Conservation (phyloP, 2,113 vertebrate genomes). For the Cheirogaleus medius region DNA sequence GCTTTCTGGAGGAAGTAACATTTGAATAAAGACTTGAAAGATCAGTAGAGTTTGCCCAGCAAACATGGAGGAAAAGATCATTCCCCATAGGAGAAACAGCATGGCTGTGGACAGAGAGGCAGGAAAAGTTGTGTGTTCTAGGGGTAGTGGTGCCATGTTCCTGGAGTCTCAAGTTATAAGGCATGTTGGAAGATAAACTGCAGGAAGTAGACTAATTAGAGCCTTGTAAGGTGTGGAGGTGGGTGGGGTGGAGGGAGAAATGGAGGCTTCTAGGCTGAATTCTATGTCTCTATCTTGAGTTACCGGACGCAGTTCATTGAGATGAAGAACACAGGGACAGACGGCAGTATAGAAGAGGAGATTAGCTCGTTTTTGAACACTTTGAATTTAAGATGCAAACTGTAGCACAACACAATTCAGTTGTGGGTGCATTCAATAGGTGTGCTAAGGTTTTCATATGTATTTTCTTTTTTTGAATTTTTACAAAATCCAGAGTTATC, state of each 20-base stretch:
- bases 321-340: background rate
- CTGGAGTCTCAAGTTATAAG: background rate
- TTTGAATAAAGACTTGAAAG: background rate
- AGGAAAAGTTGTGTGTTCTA: background rate
- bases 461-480: background rate
- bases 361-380: background rate
- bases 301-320: background rate
- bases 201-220: background rate
- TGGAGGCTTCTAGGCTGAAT: background rate
- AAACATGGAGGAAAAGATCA: background rate
- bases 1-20: background rate
- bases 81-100: background rate
- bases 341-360: background rate
- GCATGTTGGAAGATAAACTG: background rate
- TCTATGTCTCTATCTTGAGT: background rate
- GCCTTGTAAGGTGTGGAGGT: background rate
- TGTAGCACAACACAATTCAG: background rate
- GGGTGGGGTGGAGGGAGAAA: background rate
- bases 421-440: background rate
- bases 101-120: background rate
- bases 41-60: background rate
- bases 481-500: background rate
- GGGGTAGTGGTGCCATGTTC: too few relatives aligned
- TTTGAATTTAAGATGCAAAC: background rate
- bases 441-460: background rate